phyloP scores from a whole-genome alignment of 2,888 invertebrate species.

The Synergus umbraculus region DNA sequence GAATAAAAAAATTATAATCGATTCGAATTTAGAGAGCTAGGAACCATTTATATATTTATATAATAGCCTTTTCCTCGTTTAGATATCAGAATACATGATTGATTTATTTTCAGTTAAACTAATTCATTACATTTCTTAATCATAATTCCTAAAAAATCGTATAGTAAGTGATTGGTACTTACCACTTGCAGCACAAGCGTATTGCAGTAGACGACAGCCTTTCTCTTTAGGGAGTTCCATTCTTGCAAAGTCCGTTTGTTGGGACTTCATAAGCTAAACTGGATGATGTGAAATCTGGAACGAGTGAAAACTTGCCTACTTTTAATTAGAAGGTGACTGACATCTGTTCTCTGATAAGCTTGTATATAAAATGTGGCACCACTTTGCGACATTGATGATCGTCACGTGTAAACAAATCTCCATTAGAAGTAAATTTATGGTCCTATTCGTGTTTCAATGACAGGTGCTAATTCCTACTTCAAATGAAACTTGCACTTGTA shows the following conservation, averaged over 20 bases:
- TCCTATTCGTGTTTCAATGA: neutral
- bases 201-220: slow-evolving; percentile 7
- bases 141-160: too few relatives aligned
- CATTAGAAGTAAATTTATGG: slow-evolving; percentile 4
- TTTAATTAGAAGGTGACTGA: neutral
- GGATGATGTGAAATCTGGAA: neutral
- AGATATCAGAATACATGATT: too few relatives aligned
- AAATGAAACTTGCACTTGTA: neutral
- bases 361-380: neutral
- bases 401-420: neutral
- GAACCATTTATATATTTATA: too few relatives aligned
- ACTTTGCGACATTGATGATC: neutral
- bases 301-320: neutral
- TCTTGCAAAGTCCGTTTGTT: neutral
- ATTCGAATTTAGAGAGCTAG: too few relatives aligned
- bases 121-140: too few relatives aligned
- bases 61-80: too few relatives aligned
- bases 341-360: neutral
- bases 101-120: too few relatives aligned
- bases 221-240: neutral
- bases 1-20: too few relatives aligned
- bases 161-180: neutral
- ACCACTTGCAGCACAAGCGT: slow-evolving; percentile 8
- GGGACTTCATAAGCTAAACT: neutral
- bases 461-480: neutral